Percentiles rank a stretch among this genome's conserved stretches.
phyloP scores from a whole-genome alignment of 1,140 invertebrate genomes.

The Cherax destructor region DNA sequence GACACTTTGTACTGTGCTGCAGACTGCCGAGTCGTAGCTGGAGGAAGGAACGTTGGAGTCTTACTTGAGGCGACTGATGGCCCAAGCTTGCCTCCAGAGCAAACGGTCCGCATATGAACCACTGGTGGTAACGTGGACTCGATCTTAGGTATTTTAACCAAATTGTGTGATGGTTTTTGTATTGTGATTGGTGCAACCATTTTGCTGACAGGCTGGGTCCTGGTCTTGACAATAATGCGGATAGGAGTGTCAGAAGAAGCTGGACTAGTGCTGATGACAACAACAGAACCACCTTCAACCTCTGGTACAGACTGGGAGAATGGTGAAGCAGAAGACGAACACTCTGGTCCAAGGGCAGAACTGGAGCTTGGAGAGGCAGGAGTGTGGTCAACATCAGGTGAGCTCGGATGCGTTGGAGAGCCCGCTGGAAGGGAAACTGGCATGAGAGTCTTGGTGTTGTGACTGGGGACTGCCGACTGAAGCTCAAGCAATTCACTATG shows the following conservation, averaged over 20 bases:
- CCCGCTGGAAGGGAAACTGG: constrained; percentile 65
- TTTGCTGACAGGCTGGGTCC: not conserved
- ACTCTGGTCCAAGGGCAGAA: not conserved
- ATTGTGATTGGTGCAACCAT: constrained; percentile 45
- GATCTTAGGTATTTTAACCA: constrained; percentile 41
- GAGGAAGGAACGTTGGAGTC: not conserved
- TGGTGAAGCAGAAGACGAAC: not conserved
- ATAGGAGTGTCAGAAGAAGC: not conserved
- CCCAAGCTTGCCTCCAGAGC: constrained; percentile 4
- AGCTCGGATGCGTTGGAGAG: constrained; percentile 9
- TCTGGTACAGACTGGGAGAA: not conserved
- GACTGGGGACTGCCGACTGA: constrained; percentile 26
- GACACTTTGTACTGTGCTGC: not conserved
- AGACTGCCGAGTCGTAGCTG: not conserved
- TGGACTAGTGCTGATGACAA: not conserved
- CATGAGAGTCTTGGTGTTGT: constrained; percentile 60
- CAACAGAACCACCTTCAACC: not conserved
- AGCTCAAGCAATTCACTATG: constrained; percentile 37
- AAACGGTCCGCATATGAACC: not conserved
- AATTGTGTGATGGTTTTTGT: constrained; percentile 26
- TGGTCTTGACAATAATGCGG: constrained; percentile 45
- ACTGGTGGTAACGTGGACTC: not conserved
- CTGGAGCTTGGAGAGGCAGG: not conserved
- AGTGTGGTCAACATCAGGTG: not conserved
- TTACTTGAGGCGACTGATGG: not conserved